Evolutionary conservation across 92 coral and sea anemone species (phyloP), one percentile per base, ranked within the genome.

Genomic region (Montipora capitata): DNA sequence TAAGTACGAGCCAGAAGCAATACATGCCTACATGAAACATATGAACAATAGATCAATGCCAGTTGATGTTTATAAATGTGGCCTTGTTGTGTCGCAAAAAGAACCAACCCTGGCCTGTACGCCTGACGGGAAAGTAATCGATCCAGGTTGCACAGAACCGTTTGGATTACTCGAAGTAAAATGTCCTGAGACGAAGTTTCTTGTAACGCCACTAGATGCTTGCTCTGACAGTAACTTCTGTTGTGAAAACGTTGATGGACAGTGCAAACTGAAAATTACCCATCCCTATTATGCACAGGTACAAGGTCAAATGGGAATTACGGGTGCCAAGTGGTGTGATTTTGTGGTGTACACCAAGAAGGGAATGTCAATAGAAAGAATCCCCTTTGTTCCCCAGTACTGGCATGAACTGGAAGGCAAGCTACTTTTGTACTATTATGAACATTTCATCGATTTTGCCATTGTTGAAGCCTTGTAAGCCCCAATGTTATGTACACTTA

Each of bases 91-190:
- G 2, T 77, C 27, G 80, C 49, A 42, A 48, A 61, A 92, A 86
- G 44, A 74, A 38, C 94, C 95, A 40, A 44, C 73, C 54, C 82
- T 94, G 45, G 95, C 91, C 16, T 89, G 92, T 56, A 61, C 93
- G 11, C 94, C 94, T 7, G 95, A 95, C 81, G 94, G 94, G 3
- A 95, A 87, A 84, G 96, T 95, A 4, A 82, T 90, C 38, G 98
- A 95, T 57, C 10, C 16, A 48, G 89, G 91, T 16, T 95, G 94
- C 40, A 27, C 20, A n/a, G 51, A 90, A 40, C 91, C 85, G 4
- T 94, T 52, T 92, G 98, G 94, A 3, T 18, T 94, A 5, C 79
- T 82, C 2, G 94, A 94, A 82, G 88, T 94, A 13, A 94, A 92
- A 80, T 94, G 98, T 48, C 98, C 95, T 11, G 54, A 49, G 64